Evolutionary conservation across 64 coral and sea anemone species (phyloP), one percentile per base, ranked within the genome.

Genomic region (Montipora efflorescens): DNA sequence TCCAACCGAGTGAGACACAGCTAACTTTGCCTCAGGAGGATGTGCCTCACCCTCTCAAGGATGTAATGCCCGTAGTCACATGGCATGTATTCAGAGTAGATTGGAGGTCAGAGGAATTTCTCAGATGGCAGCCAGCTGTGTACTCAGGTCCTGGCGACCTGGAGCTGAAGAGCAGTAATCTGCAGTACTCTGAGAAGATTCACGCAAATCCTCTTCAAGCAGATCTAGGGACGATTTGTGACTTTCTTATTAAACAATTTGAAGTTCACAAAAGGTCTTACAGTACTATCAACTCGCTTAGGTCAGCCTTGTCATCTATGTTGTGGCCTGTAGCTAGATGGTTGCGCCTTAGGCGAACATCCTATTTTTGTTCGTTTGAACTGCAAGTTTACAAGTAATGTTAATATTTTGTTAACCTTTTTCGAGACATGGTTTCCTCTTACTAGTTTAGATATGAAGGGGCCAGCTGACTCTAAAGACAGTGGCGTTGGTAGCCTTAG

Each of bases 71-170:
- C 1, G 75, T 89, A 1, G 92, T 76, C 83, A 85, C 66, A 12
- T 94, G 84, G 92, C 78, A 74, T 94, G 59, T 94, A 80, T 94
- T 75, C 67, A 57, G 76, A 55, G 36, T 67, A 19, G 59, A 1
- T 16, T 80, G 51, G 16, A 14, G 16, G 67, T 68, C 22, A 51
- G 55, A 76, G 83, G 83, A 87, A 53, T 94, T 88, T 81, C 92
- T 62, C 46, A 66, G 22, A 36, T 36, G 36, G 36, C 36, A 36
- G 36, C 36, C 36, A 36, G 36, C 36, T 36, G 2, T 36, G 36
- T 72, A 0, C 89, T 88, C 45, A 59, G 69, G 48, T 81, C 93
- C 47, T 94, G 87, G 93, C 25, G 84, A 16, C 22, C 52, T 36
- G 93, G 93, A 77, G 87, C 8, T 10, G 2, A 61, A 61, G 14